Base-by-base conservation (phyloP, 2,113 vertebrate genomes). In the Tonatia bakeri region DNA sequence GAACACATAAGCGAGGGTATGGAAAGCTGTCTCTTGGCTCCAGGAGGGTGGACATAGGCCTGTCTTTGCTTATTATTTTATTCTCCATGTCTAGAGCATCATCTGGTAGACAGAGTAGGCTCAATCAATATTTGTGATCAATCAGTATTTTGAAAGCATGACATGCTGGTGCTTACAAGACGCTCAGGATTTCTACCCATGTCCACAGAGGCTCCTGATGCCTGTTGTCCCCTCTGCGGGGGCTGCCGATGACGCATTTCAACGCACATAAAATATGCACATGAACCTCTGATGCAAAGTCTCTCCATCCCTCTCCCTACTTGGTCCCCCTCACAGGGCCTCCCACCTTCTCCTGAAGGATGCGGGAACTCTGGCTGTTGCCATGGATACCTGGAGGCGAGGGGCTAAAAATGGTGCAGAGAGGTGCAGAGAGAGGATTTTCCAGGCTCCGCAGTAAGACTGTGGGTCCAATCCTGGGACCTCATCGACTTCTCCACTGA, bases 381-480 rank as follows among this genome's bases (percentile, higher is more conserved):
- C 86, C 82, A 65, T 94, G 95, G 97, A 94, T 76, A 96, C 92
- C 47, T 77, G 76, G 91, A 93, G 40, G n/a, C 1, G 0, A 72
- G 54, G 26, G 82, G 38, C 65, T 33, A 45, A 4, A 65, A 19
- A 59, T 24, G 50, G n/a, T 40, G 13, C 24, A 10, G 43, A 14
- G 64, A 88, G 76, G 59, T 0, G 2, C 72, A 11, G 54, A 64
- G 65, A 17, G 40, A 40, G 92, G 89, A 87, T 87, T 92, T 93
- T 75, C 80, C 81, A 73, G 94, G 31, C 75, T 26, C 67, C 83
- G 85, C 86, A 22, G 75, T 52, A 17, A 73, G 40, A 61, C 12
- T 40, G n/a, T 40, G 64, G 69, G 45, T 26, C 54, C 64, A 38
- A 5, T 7, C 45, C 11, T 15, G 9, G 0, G 16, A 31, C 20